These are phyloP conservation scores for Carollia perspicillata DNA, from an alignment of 2,113 vertebrate species.

Conservation along the genomic window DNA sequence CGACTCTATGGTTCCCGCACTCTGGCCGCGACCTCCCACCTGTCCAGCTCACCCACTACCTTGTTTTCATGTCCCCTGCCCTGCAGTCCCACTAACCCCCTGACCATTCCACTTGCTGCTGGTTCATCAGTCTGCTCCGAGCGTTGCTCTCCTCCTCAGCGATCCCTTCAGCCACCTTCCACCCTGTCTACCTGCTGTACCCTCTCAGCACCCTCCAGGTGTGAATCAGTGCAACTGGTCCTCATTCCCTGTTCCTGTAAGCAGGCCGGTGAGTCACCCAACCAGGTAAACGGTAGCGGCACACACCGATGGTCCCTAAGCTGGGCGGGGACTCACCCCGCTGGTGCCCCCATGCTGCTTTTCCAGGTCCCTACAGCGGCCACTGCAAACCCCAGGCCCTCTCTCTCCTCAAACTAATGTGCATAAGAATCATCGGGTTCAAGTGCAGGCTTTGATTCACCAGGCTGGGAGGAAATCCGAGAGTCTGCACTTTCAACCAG, in stretches of 20 bases:
- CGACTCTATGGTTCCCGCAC: not conserved
- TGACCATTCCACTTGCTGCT: not conserved
- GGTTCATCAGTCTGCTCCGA: not conserved
- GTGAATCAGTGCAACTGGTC: not conserved
- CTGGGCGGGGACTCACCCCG: not conserved
- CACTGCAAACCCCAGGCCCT: not conserved
- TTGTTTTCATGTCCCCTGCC: not conserved
- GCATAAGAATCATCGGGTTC: not conserved
- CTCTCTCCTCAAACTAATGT: not conserved
- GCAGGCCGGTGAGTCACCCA: not conserved
- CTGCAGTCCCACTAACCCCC: not conserved
- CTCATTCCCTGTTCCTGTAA: not conserved
- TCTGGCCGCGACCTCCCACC: not conserved
- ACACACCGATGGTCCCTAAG: not conserved
- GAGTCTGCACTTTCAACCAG: not conserved
- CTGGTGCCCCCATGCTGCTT: not conserved
- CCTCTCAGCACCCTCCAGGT: not conserved
- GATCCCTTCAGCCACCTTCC: not conserved
- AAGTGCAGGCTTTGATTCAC: not conserved
- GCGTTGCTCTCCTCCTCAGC: not conserved
- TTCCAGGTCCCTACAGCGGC: not conserved
- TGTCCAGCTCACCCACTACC: not conserved
- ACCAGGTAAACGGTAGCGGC: not conserved
- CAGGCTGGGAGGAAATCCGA: not conserved
- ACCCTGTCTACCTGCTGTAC: not conserved